Percentiles rank a stretch among this genome's conserved stretches.
Evolutionary conservation across 2,113 vertebrate genomes (phyloP).

Genomic region (Loxodonta africana): DNA sequence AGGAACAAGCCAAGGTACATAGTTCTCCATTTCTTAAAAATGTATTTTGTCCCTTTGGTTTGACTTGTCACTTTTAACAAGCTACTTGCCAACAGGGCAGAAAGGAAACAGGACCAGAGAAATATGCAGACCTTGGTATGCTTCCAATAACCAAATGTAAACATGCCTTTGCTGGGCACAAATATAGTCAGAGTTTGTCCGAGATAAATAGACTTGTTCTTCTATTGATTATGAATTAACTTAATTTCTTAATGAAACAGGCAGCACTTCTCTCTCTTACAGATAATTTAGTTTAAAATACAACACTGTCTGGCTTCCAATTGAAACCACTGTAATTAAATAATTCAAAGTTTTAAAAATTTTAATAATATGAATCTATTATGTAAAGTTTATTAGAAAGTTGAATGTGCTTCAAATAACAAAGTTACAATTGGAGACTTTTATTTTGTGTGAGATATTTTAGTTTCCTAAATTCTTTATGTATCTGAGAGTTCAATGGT

Average conservation of each 20-base stretch:
- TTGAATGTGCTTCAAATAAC: constrained; percentile 25
- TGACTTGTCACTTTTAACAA: not conserved
- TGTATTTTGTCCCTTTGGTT: not conserved
- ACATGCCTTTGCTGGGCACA: not conserved
- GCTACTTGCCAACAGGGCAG: constrained; percentile 42
- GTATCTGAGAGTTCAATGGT: not conserved
- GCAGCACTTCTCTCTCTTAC: not conserved
- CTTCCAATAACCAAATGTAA: not conserved
- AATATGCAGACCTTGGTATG: not conserved
- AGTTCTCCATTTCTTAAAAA: not conserved
- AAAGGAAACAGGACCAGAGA: constrained; percentile 55
- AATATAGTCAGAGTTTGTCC: constrained; percentile 56
- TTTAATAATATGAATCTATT: constrained; percentile 69
- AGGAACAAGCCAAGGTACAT: not conserved
- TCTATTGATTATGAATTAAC: constrained; percentile 81
- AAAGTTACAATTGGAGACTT: constrained; percentile 38
- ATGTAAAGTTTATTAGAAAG: constrained; percentile 30
- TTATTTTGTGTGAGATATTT: constrained; percentile 42
- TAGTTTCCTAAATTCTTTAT: constrained; percentile 36
- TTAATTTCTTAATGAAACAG: constrained; percentile 84
- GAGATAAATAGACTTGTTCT: constrained; percentile 70
- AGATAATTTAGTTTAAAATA: constrained; percentile 70
- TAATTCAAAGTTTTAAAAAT: constrained; percentile 22
- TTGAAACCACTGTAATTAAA: constrained; percentile 54
- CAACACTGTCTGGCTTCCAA: not conserved